phyloP scores from a whole-genome alignment of 2,797 vertebrate genomes.

The Anguilla marmorata region DNA sequence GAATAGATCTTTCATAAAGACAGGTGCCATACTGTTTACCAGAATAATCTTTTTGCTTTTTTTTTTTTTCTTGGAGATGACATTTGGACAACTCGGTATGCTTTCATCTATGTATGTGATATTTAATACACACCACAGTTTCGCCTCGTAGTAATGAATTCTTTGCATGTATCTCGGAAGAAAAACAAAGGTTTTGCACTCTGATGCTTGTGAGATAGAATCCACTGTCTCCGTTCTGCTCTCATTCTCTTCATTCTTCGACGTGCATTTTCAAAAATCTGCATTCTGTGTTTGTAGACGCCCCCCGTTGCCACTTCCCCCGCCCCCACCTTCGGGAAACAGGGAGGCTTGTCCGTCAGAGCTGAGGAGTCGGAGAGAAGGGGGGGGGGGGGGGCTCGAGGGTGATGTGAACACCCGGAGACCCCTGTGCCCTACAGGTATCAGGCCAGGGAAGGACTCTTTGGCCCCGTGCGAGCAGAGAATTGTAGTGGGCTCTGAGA shows the following conservation, averaged over 20 bases:
- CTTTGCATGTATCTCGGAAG: constrained; percentile 30
- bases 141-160: constrained; percentile 14
- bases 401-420: not conserved
- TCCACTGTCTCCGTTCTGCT: constrained; percentile 30
- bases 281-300: constrained; percentile 27
- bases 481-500: not conserved
- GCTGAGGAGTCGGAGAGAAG: constrained; percentile 28
- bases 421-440: constrained; percentile 29
- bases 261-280: constrained; percentile 37
- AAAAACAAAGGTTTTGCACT: constrained; percentile 23
- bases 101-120: not conserved
- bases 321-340: constrained; percentile 33
- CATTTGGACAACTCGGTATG: not conserved
- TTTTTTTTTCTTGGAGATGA: not conserved
- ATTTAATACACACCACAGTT: not conserved
- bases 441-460: constrained; percentile 18
- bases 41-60: not conserved
- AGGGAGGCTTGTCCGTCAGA: constrained; percentile 36
- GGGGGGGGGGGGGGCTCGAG: not conserved
- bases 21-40: constrained; percentile 5
- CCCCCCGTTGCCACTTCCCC: not conserved
- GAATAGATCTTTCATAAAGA: constrained; percentile 5
- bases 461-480: not conserved
- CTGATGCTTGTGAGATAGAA: constrained; percentile 40
- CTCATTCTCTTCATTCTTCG: constrained; percentile 36